Evolutionary conservation across 2,797 vertebrate genomes (phyloP).

Genomic region (Anguilla anguilla): DNA sequence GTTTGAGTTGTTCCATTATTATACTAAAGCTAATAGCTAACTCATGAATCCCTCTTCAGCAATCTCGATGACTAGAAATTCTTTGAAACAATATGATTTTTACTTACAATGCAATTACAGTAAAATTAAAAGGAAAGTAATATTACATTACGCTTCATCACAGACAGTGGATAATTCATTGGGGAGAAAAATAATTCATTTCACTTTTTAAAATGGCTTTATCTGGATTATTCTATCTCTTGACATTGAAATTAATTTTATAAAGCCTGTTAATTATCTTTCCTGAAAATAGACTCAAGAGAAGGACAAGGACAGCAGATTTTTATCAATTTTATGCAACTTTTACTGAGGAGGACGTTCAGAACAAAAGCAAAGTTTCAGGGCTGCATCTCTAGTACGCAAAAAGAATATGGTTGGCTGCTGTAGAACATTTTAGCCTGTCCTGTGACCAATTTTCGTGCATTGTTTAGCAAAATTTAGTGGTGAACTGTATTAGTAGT

Average conservation of each 20-base stretch:
- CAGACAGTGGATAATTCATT: not conserved
- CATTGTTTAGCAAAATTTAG: not conserved
- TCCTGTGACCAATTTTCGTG: not conserved
- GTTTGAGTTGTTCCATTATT: not conserved
- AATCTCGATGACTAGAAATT: not conserved
- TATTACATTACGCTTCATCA: slow-evolving; percentile 7
- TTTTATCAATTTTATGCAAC: slow-evolving; percentile 6
- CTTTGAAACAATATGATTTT: slow-evolving; percentile 1
- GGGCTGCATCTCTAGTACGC: not conserved
- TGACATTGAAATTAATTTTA: slow-evolving; percentile 15
- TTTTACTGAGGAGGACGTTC: not conserved
- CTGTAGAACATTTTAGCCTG: not conserved
- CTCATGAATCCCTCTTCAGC: not conserved
- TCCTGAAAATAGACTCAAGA: slow-evolving; percentile 14
- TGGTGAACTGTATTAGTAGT: not conserved
- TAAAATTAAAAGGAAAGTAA: not conserved
- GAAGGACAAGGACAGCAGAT: slow-evolving; percentile 19
- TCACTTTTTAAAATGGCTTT: slow-evolving; percentile 1
- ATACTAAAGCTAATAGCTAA: not conserved
- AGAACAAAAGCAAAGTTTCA: not conserved
- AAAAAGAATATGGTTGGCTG: not conserved
- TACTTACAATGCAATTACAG: not conserved
- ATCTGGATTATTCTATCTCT: slow-evolving; percentile 1
- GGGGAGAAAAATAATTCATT: not conserved
- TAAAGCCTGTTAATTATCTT: slow-evolving; percentile 12